phyloP scores from a whole-genome alignment of 2,797 vertebrate genomes.

The Sorex maritimensis region DNA sequence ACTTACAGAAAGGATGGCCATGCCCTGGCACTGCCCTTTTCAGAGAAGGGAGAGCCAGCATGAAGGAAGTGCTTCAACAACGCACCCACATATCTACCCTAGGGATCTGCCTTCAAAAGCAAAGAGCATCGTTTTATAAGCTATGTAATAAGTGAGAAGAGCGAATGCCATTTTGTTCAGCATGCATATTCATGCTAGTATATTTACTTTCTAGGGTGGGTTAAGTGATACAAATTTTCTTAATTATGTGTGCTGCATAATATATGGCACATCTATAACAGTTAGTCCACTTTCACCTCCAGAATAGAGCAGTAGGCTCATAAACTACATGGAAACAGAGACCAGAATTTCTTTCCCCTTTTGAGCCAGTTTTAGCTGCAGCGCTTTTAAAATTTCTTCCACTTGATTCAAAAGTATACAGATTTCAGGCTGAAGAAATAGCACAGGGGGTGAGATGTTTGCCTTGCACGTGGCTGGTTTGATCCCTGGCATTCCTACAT shows the following conservation, averaged over 20 bases:
- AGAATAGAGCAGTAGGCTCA: conserved; percentile 69
- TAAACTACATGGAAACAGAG: conserved; percentile 67
- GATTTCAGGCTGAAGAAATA: conserved; percentile 1
- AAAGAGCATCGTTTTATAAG: conserved; percentile 18
- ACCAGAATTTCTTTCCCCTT: conserved; percentile 57
- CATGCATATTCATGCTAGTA: conserved; percentile 53
- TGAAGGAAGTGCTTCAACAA: conserved; percentile 4
- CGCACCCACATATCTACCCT: neutral
- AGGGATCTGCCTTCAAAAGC: conserved; percentile 45
- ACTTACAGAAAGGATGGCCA: conserved; percentile 43
- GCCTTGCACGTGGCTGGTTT: no score
- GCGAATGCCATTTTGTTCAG: conserved; percentile 53
- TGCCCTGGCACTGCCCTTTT: neutral
- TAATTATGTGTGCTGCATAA: conserved; percentile 76
- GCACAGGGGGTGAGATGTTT: no score
- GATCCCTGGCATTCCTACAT: neutral
- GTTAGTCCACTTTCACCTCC: conserved; percentile 60
- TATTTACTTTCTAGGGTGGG: conserved; percentile 68
- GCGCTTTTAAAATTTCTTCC: conserved; percentile 48
- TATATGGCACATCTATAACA: conserved; percentile 69
- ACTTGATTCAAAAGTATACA: conserved; percentile 76
- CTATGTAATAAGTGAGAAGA: neutral
- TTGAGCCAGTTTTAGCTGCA: conserved; percentile 57
- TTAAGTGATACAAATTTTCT: conserved; percentile 81
- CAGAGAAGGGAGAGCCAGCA: neutral